Percentiles rank a stretch among this genome's conserved stretches.
Conservation (phyloP, 2,888 invertebrate species). For the Lasioglossum malachurum region DNA sequence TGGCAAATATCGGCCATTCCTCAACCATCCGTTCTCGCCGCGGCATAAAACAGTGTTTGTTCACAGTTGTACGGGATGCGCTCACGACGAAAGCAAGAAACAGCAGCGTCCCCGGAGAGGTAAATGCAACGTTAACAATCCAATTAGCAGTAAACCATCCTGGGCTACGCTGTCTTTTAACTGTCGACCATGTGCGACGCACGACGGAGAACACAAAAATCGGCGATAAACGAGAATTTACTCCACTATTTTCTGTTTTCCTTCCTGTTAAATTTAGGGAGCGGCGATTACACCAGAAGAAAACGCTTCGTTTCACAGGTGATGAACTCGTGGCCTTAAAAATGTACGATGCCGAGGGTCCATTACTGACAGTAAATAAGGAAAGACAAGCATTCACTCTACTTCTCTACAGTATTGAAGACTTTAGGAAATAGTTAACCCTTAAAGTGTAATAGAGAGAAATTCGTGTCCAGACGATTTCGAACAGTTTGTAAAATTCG, state of each 20-base stretch:
- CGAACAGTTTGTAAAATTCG: no score
- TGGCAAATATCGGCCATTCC: neutral
- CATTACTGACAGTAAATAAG: neutral
- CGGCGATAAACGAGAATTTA: neutral
- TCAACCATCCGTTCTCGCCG: neutral
- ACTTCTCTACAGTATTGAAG: neutral
- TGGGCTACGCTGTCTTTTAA: constrained; percentile 74
- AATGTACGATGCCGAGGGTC: neutral
- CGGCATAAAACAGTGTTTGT: neutral
- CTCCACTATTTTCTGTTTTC: neutral
- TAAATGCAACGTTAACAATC: constrained; percentile 81
- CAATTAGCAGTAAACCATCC: constrained; percentile 82
- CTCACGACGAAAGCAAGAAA: constrained; percentile 39
- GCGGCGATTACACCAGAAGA: neutral
- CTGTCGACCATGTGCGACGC: constrained; percentile 64
- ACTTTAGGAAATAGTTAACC: neutral
- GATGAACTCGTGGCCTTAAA: neutral
- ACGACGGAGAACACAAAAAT: constrained; percentile 9
- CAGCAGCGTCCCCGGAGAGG: constrained; percentile 54
- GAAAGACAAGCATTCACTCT: neutral
- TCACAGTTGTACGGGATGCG: neutral
- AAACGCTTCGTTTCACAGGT: neutral
- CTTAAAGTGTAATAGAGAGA: neutral
- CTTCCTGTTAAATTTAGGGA: neutral
- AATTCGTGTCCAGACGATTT: no score